phyloP scores from a whole-genome alignment of 2,888 invertebrate species.

The Parochlus steinenii region DNA sequence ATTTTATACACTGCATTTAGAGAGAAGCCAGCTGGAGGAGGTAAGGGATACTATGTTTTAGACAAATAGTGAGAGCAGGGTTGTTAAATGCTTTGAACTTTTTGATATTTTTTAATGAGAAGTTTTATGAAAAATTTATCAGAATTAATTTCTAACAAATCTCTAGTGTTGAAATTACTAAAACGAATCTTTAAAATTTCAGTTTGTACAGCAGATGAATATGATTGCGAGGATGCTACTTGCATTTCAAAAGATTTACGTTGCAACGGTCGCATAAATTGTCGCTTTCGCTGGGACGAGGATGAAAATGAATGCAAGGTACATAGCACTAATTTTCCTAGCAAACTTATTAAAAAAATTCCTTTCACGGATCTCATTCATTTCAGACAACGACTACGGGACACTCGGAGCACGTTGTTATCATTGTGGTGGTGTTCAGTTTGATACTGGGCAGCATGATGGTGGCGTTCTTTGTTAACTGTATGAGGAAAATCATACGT shows the following conservation, averaged over 20 bases:
- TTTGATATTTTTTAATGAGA: conserved; percentile 17
- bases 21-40: conserved; percentile 35
- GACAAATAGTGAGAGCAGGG: conserved; percentile 14
- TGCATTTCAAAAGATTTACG: conserved; percentile 54
- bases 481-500: conserved; percentile 66
- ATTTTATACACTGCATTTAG: conserved; percentile 62
- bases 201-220: conserved; percentile 45
- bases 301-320: conserved; percentile 33
- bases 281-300: conserved; percentile 70
- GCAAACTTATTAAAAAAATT: conserved; percentile 6
- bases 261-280: conserved; percentile 64
- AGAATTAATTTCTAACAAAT: too few species aligned
- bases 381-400: conserved; percentile 20
- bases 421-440: conserved; percentile 76
- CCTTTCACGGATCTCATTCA: not conserved
- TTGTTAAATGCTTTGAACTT: conserved; percentile 5
- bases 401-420: conserved; percentile 57
- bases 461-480: conserved; percentile 75
- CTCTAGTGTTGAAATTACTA: too few species aligned
- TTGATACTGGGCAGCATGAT: conserved; percentile 77
- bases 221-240: conserved; percentile 73
- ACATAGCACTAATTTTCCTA: conserved; percentile 19
- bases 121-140: too few species aligned
- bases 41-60: conserved; percentile 21
- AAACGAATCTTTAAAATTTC: too few species aligned